Evolutionary conservation across 2,113 vertebrate genomes (phyloP).

Genomic region (Ptilonorhynchus violaceus): DNA sequence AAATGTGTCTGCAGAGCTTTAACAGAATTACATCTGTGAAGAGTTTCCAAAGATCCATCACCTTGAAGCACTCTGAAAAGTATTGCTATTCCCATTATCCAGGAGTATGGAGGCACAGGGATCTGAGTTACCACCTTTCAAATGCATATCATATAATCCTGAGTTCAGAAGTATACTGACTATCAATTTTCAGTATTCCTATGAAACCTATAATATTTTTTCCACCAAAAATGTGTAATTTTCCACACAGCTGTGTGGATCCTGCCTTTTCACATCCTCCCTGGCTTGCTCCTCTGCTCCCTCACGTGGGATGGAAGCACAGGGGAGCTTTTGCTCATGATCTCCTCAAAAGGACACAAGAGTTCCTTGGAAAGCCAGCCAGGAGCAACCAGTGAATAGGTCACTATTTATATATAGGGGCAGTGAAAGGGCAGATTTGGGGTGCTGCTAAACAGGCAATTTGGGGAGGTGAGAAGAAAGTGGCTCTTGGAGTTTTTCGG

Average conservation of each 20-base stretch:
- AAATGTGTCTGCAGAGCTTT: neutral
- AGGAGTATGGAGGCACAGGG: neutral
- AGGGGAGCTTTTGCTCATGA: neutral
- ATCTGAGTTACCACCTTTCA: neutral
- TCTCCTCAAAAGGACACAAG: neutral
- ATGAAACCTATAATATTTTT: neutral
- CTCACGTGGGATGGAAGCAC: neutral
- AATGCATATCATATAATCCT: neutral
- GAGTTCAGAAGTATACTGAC: neutral
- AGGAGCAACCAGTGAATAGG: neutral
- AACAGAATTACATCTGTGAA: neutral
- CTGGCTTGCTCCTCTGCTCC: neutral
- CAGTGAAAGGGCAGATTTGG: neutral
- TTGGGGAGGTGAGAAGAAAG: neutral
- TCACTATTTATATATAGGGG: too few relatives aligned
- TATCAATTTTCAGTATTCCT: neutral
- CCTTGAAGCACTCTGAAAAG: neutral
- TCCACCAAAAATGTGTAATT: rapidly evolving
- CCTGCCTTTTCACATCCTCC: neutral
- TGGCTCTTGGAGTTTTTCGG: neutral
- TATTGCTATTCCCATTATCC: neutral
- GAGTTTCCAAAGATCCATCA: neutral
- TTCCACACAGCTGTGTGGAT: neutral
- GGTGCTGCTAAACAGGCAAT: neutral
- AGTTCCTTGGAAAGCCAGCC: neutral